phyloP scores from a whole-genome alignment of 2,888 invertebrate species.

The Acanthosoma haemorrhoidale region DNA sequence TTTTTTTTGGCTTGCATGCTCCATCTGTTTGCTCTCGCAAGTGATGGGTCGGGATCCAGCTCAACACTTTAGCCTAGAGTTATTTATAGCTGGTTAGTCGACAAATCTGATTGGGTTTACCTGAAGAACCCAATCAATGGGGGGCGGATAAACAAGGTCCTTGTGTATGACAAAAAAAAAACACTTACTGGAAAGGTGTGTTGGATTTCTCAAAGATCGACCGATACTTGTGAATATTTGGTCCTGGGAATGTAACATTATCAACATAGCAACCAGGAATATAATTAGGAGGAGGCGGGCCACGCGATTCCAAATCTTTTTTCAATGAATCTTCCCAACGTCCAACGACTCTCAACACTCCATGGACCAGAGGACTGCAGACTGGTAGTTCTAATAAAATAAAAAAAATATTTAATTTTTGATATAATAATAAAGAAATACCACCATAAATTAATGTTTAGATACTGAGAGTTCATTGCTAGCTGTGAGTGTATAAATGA shows the following conservation, averaged over 20 bases:
- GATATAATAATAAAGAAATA: too few species aligned
- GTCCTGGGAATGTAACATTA: constrained; percentile 56
- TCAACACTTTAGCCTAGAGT: too few species aligned
- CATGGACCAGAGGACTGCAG: constrained; percentile 88
- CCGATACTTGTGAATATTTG: constrained; percentile 87
- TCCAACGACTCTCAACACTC: constrained; percentile 74
- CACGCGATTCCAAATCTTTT: constrained; percentile 67
- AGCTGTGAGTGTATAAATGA: too few species aligned
- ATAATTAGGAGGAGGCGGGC: constrained; percentile 76
- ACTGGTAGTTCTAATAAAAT: constrained; percentile 75
- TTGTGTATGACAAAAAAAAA: not conserved
- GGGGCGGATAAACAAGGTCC: too few species aligned
- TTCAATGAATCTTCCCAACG: constrained; percentile 82
- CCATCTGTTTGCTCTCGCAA: too few species aligned
- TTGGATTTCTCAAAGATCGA: constrained; percentile 87
- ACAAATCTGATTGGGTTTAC: too few species aligned
- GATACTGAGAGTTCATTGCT: too few species aligned
- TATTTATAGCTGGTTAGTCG: too few species aligned
- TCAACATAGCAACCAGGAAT: constrained; percentile 88
- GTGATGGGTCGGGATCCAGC: too few species aligned
- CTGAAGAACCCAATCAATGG: too few species aligned
- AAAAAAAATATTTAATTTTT: not conserved
- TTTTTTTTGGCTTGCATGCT: too few species aligned
- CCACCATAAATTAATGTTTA: too few species aligned
- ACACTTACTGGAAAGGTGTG: constrained; percentile 78